Percentiles rank a stretch among this genome's conserved stretches.
Conservation (phyloP, 2,113 vertebrate genomes). For the Spea multiplicata region DNA sequence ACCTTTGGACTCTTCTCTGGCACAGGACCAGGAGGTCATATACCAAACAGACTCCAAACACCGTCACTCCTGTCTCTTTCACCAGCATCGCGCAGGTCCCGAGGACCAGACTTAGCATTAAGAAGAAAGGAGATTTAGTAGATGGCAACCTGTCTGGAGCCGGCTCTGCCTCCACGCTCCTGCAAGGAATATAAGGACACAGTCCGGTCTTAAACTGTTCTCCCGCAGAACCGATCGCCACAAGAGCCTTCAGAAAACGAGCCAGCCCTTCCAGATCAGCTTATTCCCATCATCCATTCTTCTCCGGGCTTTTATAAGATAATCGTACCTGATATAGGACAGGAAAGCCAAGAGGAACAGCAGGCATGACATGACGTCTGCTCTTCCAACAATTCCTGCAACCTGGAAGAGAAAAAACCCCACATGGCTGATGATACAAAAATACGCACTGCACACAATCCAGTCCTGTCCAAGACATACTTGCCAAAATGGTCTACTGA, state of each 20-base stretch:
- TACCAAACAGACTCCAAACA: conserved; percentile 89
- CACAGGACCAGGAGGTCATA: conserved; percentile 88
- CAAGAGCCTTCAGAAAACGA: no score
- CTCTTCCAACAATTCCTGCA: conserved; percentile 94
- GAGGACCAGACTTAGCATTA: conserved; percentile 81
- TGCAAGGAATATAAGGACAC: conserved; percentile 57
- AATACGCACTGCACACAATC: no score
- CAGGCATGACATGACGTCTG: conserved; percentile 88
- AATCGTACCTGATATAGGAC: conserved; percentile 86
- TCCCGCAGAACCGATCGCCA: no score
- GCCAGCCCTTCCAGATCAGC: no score
- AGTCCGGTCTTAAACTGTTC: no score
- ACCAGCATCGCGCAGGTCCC: conserved; percentile 96
- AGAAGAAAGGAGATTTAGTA: conserved; percentile 71
- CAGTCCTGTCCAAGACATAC: no score
- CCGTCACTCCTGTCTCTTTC: conserved; percentile 93
- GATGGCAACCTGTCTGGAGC: conserved; percentile 70
- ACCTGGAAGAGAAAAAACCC: conserved; percentile 72
- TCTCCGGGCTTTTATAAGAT: background rate
- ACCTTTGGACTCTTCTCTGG: conserved; percentile 71
- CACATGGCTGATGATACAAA: background rate
- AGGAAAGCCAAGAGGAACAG: conserved; percentile 93
- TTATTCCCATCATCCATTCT: no score
- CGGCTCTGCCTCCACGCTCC: conserved; percentile 75
- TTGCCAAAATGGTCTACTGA: no score